Base-by-base conservation (phyloP, 2,113 vertebrate genomes). In the Acrocephalus kingi region DNA sequence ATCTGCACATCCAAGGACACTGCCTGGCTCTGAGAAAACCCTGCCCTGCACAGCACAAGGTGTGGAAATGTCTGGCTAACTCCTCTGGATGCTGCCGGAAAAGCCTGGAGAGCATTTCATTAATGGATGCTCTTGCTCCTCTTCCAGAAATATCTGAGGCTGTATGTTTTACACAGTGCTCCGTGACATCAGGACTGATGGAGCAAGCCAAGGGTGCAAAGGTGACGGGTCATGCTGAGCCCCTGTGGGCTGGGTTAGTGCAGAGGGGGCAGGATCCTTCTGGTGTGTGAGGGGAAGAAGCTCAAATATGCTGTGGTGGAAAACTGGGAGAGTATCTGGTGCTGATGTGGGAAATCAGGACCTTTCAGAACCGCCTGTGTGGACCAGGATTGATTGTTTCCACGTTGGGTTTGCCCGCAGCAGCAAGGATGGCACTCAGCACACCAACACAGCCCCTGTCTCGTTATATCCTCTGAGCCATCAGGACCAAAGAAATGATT, bases 321-420 rank as follows among this genome's bases (percentile, higher is more conserved):
- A 68, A 90, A 92, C 61, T 4, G 4, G 54, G 33, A 45, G 35
- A 55, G 10, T 27, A 11, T 13, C 33, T 30, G 33, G 33, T 11
- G 37, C 58, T 92, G 79, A 11, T 19, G 28, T 2, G 75, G 63
- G n/a, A 80, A 73, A 76, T 48, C 16, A 20, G 43, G 28, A 73
- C 35, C 35, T 82, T 77, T 69, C 61, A 35, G 67, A 28, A 21
- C 62, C 1, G 4, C 7, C 25, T 51, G 14, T 10, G 14, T 19
- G 67, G 45, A 35, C 6, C 8, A 5, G 19, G 27, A 48, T 27
- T 8, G 2, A 0, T 58, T 56, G 17, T 35, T 76, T 43, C 22
- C 0, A 1, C 0, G 10, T 0, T 43, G 28, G 16, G 19, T 62
- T 89, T 80, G 31, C n/a, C 31, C 1, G 3, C 7, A 15, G 39